Evolutionary conservation across 2,113 vertebrate species (phyloP).

Genomic region (Nettapus auritus): DNA sequence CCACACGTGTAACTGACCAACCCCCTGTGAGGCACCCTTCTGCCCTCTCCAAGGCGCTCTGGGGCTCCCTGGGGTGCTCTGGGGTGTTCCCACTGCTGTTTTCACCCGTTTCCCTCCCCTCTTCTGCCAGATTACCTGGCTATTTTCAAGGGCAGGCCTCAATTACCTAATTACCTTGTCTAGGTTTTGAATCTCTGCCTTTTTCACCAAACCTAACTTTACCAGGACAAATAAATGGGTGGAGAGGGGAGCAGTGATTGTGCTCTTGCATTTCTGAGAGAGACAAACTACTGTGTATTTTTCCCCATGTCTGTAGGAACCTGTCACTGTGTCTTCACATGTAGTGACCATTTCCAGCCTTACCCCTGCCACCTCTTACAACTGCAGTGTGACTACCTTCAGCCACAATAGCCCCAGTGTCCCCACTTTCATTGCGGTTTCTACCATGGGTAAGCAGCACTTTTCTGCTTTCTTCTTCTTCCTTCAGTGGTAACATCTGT

Average conservation of each 20-base stretch:
- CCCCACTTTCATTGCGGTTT: constrained; percentile 84
- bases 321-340: constrained; percentile 83
- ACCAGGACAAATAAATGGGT: fast-evolving
- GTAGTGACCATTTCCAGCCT: constrained; percentile 87
- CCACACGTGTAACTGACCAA: fast-evolving
- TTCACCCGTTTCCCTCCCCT: background rate
- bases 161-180: background rate
- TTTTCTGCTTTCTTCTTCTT: background rate
- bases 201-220: background rate
- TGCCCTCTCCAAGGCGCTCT: background rate
- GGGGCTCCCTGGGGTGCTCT: background rate
- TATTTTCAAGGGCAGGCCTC: background rate
- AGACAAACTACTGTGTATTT: background rate
- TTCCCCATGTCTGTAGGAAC: constrained; percentile 73
- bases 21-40: fast-evolving
- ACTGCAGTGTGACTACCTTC: constrained; percentile 91
- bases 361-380: constrained; percentile 87
- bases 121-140: background rate
- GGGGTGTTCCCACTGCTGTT: background rate
- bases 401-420: constrained; percentile 90
- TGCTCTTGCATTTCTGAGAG: fast-evolving
- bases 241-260: background rate
- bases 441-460: constrained; percentile 84
- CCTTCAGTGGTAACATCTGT: background rate
- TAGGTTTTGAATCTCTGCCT: background rate